Evolutionary conservation across 2,797 vertebrate species (phyloP).

Genomic region (Peromyscus nudipes): DNA sequence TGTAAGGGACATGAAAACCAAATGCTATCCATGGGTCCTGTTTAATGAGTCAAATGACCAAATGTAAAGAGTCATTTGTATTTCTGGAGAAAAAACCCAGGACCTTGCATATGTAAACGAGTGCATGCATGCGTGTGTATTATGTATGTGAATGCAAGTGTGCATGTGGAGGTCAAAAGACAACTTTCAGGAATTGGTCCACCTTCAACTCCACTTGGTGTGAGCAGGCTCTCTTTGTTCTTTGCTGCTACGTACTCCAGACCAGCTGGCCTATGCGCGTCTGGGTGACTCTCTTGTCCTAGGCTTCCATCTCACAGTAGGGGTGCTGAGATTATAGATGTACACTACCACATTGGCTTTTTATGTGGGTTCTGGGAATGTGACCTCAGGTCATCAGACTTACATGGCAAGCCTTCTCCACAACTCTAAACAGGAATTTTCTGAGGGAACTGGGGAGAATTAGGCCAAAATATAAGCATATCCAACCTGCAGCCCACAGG

Average conservation of each 20-base stretch:
- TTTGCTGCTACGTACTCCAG: not conserved
- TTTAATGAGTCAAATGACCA: not conserved
- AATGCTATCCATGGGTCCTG: not conserved
- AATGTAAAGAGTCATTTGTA: not conserved
- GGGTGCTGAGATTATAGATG: not conserved
- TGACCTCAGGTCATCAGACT: not conserved
- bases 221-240: not conserved
- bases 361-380: not conserved
- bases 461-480: not conserved
- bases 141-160: not conserved
- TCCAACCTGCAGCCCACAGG: not conserved
- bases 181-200: not conserved
- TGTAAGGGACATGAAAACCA: not conserved
- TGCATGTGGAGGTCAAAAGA: not conserved
- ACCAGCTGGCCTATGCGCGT: not conserved
- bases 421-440: not conserved
- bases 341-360: not conserved
- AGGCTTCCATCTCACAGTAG: not conserved
- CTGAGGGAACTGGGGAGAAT: not conserved
- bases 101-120: not conserved
- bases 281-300: not conserved
- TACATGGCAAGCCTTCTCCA: not conserved
- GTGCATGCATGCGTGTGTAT: not conserved
- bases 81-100: not conserved
- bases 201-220: not conserved